A percentile compares a stretch with the other conserved stretches of the same genome.
These are phyloP conservation scores for Tubulanus polymorphus DNA, from an alignment of 2,888 invertebrate species.

Conservation along the genomic window DNA sequence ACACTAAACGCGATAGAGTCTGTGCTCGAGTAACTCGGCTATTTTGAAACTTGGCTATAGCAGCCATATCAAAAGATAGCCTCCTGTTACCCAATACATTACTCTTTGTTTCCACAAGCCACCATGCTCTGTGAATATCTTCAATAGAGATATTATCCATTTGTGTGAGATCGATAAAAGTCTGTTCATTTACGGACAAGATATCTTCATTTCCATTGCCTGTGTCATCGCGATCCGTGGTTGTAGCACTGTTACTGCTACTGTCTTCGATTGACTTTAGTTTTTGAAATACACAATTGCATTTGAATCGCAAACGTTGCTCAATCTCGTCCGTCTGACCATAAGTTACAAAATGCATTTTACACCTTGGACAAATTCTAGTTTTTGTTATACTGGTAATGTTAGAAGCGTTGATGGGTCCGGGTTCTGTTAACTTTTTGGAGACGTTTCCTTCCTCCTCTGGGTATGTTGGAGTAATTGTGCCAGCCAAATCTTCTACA, in stretches of 20 bases:
- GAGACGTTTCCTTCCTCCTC: background rate
- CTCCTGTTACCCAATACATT: background rate
- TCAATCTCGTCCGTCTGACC: background rate
- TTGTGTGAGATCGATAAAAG: no score
- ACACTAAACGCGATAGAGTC: background rate
- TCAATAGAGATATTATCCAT: no score
- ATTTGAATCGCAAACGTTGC: background rate
- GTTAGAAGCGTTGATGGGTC: background rate
- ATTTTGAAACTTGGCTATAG: background rate
- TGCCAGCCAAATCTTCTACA: background rate
- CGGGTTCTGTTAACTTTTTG: background rate
- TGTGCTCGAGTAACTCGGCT: background rate
- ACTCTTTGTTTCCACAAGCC: no score
- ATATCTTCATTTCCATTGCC: no score
- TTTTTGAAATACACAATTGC: background rate
- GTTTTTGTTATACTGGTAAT: background rate
- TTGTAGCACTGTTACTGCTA: background rate
- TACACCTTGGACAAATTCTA: background rate
- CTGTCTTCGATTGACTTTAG: background rate
- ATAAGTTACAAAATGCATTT: background rate
- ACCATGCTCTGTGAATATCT: background rate
- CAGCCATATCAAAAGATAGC: background rate
- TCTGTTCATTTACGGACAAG: no score
- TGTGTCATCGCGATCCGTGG: background rate
- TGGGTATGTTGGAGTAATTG: background rate